Percentiles rank a stretch among this genome's conserved stretches.
Conservation (phyloP, 2,113 vertebrate genomes). For the Sus scrofa region T2T-Sscrofa CM000826.6:94045501-94046000, state of each 20-base stretch:
- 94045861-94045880: not conserved
- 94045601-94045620: not conserved
- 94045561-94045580: not conserved
- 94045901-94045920: not conserved
- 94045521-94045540: not conserved
- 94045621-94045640: not conserved
- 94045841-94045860: not conserved
- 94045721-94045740: not conserved
- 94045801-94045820: not conserved
- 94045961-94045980: not conserved
- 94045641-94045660: not conserved
- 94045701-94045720: not conserved
- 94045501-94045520: slow-evolving; percentile 13
- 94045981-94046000: not conserved
- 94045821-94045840: not conserved
- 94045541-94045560: not conserved
- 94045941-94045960: not conserved
- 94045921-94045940: not conserved
- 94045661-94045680: not conserved
- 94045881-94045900: not conserved
- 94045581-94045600: not conserved
- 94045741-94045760: slow-evolving; percentile 6
- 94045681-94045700: not conserved
- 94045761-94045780: slow-evolving; percentile 12
- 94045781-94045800: not conserved